Base-by-base conservation (phyloP, 2,113 vertebrate genomes). In the Hyla sarda region DNA sequence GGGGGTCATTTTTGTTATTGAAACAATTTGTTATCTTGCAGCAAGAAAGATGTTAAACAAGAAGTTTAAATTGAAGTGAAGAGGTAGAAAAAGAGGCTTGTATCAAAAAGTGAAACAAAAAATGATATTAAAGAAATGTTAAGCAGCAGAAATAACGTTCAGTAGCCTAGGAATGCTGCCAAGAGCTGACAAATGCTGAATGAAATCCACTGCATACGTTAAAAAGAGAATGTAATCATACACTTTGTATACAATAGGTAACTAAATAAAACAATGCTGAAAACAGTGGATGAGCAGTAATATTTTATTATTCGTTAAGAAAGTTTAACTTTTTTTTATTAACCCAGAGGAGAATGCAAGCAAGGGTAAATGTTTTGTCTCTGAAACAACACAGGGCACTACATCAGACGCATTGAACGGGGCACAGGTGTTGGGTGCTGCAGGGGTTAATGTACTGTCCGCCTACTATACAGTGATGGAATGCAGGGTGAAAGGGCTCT, bases 371-470 rank as follows among this genome's bases (percentile, higher is more conserved):
- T 41, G 69, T 6, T 41, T 45, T 37, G 69, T 72, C 28, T 41
- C 34, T 9, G 21, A 58, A 58, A 58, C n/a, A n/a, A n/a, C n/a
- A n/a, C n/a, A n/a, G n/a, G 37, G 2, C 34, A 28, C 72, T n/a
- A 1, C 6, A 47, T 25, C 1, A n/a, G 21, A 73, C 13, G 41
- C 32, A 37, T 6, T 47, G 23, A 48, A 75, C 12, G 1, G 14
- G n/a, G 47, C 41, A 30, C 45, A 52, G 23, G 73, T 45, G 41
- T 16, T 17, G 4, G 75, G 54, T 54, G 54, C 32, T 45, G 52
- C 13, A 58, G 28, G 82, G 82, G 67, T 82, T 82, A 69, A 48
- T 28, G 82, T 9, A 67, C 21, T 37, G 81, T 19, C 34, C n/a
- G 69, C 32, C 67, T 45, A 52, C 37, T 23, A 9, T 34, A 3